Evolutionary conservation across 1,140 invertebrate genomes (phyloP), one percentile per base, ranked within the genome.

Genomic region (Apis laboriosa): DNA sequence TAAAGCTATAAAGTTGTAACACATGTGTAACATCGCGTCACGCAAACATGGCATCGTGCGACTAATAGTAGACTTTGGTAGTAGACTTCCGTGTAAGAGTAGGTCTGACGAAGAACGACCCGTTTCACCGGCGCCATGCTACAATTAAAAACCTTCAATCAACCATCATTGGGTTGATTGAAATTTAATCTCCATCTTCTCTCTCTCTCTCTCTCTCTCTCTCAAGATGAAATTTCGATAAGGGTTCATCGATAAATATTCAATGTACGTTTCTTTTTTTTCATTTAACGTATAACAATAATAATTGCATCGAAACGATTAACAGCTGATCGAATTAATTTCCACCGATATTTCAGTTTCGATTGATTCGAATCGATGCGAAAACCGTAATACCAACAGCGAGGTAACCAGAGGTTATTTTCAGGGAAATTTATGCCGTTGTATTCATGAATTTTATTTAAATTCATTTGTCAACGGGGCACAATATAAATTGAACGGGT

Each of bases 11-110:
- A 77, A 77, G 61, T 58, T 49, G 73, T 53, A 77, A 60, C 64
- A 76, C 74, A 77, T 68, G 73, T 58, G 80, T 68, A 77, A 81
- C 73, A 75, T 76, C 75, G 71, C 78, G 78, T 80, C 71, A 68
- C 63, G 78, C 71, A 28, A 34, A 66, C 63, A 60, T 60, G 13
- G 55, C 73, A 55, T 49, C 11, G 64, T 15, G n/a, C 24, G 51
- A n/a, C 80, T 81, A 77, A 81, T 81, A 60, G 34, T 19, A 68
- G 66, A 68, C 55, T 67, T 76, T 81, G 4, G 4, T 43, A 81
- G 24, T 77, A 67, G 24, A 24, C 53, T 67, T 76, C 61, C 64
- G 21, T 43, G 64, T 43, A 64, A 70, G 67, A 64, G 55, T 15
- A 5, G 43, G 58, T 51, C 51, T 28, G 81, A 71, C 81, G 64